Evolutionary conservation across 2,888 invertebrate genomes (phyloP).

Genomic region (Troides aeacus): DNA sequence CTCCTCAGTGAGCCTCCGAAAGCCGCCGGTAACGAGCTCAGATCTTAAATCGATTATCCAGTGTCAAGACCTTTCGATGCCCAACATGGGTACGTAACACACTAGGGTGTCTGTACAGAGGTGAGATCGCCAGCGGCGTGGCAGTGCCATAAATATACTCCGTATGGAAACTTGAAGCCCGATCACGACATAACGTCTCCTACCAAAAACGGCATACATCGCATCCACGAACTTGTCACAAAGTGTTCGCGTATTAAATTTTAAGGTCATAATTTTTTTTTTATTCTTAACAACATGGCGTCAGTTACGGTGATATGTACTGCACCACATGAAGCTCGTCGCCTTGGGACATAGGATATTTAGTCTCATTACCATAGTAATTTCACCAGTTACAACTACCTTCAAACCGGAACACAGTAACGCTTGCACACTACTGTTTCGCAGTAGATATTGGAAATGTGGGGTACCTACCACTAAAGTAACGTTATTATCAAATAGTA

Average conservation of each 20-base stretch:
- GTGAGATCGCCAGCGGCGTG: conserved; percentile 31
- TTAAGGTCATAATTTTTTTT: neutral
- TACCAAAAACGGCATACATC: neutral
- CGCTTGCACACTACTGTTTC: too few species aligned
- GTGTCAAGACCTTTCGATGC: conserved; percentile 35
- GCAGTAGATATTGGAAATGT: too few species aligned
- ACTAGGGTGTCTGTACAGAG: conserved; percentile 32
- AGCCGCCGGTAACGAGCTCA: conserved; percentile 4
- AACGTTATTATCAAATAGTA: too few species aligned
- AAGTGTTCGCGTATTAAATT: neutral
- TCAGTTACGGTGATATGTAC: too few species aligned
- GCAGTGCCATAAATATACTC: conserved; percentile 29
- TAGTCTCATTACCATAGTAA: too few species aligned
- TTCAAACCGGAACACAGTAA: too few species aligned
- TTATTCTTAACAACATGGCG: too few species aligned
- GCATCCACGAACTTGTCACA: neutral
- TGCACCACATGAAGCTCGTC: too few species aligned
- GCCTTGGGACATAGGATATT: too few species aligned
- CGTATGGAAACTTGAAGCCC: conserved; percentile 26
- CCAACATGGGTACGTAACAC: conserved; percentile 30
- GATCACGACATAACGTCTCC: conserved; percentile 9
- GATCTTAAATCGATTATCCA: conserved; percentile 22
- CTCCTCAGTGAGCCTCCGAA: neutral
- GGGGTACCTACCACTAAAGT: too few species aligned
- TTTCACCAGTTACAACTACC: too few species aligned